phyloP scores from a whole-genome alignment of 2,888 invertebrate genomes.

The Abrostola triplasia region DNA sequence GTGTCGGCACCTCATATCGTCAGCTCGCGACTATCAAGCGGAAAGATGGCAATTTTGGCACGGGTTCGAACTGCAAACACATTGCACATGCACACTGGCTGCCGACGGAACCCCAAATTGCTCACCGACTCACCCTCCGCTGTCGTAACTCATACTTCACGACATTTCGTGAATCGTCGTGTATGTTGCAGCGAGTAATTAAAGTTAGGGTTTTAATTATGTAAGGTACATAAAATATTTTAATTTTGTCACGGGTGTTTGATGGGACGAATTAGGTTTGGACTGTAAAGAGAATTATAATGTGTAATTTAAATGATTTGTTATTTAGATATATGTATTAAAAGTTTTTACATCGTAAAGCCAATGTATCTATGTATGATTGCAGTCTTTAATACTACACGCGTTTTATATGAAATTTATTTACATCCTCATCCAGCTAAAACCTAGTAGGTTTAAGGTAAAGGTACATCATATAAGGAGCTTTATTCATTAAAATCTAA shows the following conservation, averaged over 20 bases:
- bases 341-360: no score
- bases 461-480: no score
- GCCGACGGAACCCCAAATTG: constrained; percentile 83
- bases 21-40: constrained; percentile 58
- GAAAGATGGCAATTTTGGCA: constrained; percentile 85
- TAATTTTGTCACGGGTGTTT: not conserved
- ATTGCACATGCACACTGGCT: constrained; percentile 64
- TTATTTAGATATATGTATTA: no score
- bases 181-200: constrained; percentile 59
- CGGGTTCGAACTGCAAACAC: constrained; percentile 68
- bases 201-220: constrained; percentile 24
- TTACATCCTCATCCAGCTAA: no score
- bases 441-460: no score
- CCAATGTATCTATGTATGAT: no score
- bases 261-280: no score
- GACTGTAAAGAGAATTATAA: no score
- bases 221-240: constrained; percentile 1
- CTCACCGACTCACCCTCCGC: constrained; percentile 76
- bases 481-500: no score
- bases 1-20: constrained; percentile 59
- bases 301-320: no score
- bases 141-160: constrained; percentile 78
- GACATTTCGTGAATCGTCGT: constrained; percentile 68
- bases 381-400: no score
- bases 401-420: no score